Evolutionary conservation across 2,888 invertebrate genomes (phyloP), one percentile per base, ranked within the genome.

Genomic region (Chromoteleia sp.): DNA sequence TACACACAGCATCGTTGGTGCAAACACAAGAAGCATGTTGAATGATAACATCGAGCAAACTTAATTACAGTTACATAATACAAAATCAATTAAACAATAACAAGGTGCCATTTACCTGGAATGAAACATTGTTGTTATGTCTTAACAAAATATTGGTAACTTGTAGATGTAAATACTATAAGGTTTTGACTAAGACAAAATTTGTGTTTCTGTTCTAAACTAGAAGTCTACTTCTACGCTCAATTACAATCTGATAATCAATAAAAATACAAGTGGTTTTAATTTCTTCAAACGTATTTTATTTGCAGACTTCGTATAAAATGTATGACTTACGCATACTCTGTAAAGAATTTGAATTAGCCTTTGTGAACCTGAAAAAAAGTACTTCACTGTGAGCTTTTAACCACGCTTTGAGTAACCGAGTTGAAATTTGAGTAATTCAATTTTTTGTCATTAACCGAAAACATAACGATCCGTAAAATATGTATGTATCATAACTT

Each of bases 101-200:
- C 8, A 67, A 70, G 15, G 52, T 77, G 56, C 29, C 52, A 70
- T 29, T 70, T 70, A 10, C 36, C 30, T 54, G 29, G 7, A 67
- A 76, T 17, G 33, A 58, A 65, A 65, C 0, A 19, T 15, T 5
- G 6, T 50, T 15, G 5, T 59, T 59, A 5, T 45, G 61, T 41
- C 77, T 65, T 63, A 65, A 71, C 71, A 78, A 71, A 63, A 41
- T 78, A 78, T 78, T 78, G 77, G 65, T 78, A 71, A 71, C 65
- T 71, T 78, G 76, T 61, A 12, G 2, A 58, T 25, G 5, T 68
- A 6, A 0, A n/a, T 14, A 48, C 14, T 19, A 10, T 8, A 33
- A 8, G 8, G 25, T 15, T n/a, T 21, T 1, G 41, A 21, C 25
- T 14, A 56, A 17, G 3, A 36, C 0, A 7, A 5, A 17, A 17